These are phyloP conservation scores for Seriola aureovittata DNA, from an alignment of 2,113 vertebrate species.

Conservation along the genomic window DNA sequence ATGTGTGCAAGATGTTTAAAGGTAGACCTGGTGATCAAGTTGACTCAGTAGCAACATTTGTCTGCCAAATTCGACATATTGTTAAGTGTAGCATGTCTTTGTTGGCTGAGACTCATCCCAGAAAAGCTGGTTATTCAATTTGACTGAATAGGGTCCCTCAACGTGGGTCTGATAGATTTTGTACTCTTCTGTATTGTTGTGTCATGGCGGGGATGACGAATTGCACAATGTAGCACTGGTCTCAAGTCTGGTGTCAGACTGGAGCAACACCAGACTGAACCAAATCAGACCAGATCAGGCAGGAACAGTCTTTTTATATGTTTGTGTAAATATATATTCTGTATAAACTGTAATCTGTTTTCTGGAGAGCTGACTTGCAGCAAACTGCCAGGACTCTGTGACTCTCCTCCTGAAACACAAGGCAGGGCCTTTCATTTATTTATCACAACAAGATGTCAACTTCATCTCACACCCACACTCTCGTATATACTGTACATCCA, in stretches of 20 bases:
- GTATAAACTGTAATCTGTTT: conserved; percentile 49
- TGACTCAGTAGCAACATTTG: conserved; percentile 55
- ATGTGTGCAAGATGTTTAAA: conserved; percentile 41
- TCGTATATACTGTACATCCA: conserved; percentile 51
- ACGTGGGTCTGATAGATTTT: conserved; percentile 21
- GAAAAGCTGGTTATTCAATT: conserved; percentile 29
- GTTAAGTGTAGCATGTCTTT: conserved; percentile 53
- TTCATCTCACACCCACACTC: conserved; percentile 55
- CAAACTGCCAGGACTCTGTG: conserved; percentile 47
- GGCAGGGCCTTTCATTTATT: conserved; percentile 75
- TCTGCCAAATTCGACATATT: conserved; percentile 51
- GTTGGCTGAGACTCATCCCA: conserved; percentile 25
- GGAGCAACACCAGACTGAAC: conserved; percentile 30
- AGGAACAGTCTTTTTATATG: conserved; percentile 45
- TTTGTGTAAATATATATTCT: conserved; percentile 36
- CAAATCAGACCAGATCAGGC: conserved; percentile 44
- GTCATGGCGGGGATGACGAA: conserved; percentile 25
- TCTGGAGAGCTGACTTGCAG: conserved; percentile 47
- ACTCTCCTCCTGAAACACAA: conserved; percentile 62
- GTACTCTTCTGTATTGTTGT: conserved; percentile 36
- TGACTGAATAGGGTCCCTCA: conserved; percentile 67
- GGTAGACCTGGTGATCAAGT: conserved; percentile 40
- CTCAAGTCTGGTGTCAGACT: conserved; percentile 33
- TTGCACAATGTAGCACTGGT: conserved; percentile 78
- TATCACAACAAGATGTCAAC: conserved; percentile 64